phyloP scores from a whole-genome alignment of 2,113 vertebrate species.

The Cichladusa arquata region DNA sequence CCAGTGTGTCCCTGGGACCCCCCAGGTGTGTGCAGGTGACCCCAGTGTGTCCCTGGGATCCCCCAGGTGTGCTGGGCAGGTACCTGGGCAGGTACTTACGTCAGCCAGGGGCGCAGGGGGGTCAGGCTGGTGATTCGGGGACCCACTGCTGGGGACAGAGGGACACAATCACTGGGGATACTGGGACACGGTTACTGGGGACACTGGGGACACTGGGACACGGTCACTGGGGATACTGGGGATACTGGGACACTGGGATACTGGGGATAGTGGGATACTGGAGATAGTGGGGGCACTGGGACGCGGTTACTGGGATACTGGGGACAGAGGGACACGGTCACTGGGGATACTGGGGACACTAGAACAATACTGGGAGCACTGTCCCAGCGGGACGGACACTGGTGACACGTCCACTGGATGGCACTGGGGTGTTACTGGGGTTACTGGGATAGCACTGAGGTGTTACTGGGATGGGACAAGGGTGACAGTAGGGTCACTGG shows the following conservation, averaged over 20 bases:
- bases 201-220: too few species aligned
- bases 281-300: too few species aligned
- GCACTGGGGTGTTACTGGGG: background rate
- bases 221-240: too few species aligned
- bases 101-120: background rate
- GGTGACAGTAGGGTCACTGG: background rate
- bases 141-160: background rate
- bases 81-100: background rate
- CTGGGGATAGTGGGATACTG: too few species aligned
- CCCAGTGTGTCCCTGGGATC: accelerated
- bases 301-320: background rate
- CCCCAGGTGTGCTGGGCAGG: background rate
- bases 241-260: too few species aligned
- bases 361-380: background rate
- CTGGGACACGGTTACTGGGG: too few species aligned
- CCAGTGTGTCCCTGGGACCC: too few species aligned
- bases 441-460: too few species aligned
- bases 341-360: background rate
- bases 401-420: background rate
- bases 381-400: background rate
- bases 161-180: background rate
- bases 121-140: background rate
- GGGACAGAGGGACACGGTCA: too few species aligned
- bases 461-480: background rate
- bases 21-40: background rate